phyloP scores from a whole-genome alignment of 2,113 vertebrate genomes.

The Pterocles burchelli region DNA sequence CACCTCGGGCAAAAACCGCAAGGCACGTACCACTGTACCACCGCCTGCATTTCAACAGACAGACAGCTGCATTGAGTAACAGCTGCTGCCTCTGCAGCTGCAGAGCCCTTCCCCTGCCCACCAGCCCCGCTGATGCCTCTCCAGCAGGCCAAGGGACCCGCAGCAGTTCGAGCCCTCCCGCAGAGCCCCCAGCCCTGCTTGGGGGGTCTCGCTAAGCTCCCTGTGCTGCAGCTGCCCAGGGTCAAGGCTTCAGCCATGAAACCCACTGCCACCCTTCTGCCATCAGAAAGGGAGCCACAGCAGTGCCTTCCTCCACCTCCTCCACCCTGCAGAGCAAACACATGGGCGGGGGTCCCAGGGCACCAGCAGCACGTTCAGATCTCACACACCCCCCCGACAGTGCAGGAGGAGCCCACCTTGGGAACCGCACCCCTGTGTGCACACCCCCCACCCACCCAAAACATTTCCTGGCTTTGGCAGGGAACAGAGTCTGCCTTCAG shows the following conservation, averaged over 20 bases:
- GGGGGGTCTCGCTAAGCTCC: neutral
- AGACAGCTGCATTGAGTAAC: neutral
- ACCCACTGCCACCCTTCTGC: neutral
- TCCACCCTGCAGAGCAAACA: neutral
- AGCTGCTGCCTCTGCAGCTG: neutral
- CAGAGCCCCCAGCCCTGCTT: neutral
- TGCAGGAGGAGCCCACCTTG: neutral
- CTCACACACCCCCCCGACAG: rapidly evolving
- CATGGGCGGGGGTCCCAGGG: rapidly evolving
- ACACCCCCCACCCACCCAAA: neutral
- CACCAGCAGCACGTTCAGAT: rapidly evolving
- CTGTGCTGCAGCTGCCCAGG: rapidly evolving
- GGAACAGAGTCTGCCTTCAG: neutral
- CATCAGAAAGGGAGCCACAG: neutral
- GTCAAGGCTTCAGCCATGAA: neutral
- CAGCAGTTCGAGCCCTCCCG: neutral
- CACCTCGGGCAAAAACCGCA: neutral
- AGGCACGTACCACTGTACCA: neutral
- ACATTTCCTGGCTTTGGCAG: neutral
- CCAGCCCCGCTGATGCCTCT: neutral
- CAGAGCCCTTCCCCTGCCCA: neutral
- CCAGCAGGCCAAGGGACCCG: neutral
- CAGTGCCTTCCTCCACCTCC: neutral
- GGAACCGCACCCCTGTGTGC: neutral
- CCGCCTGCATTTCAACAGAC: neutral